Evolutionary conservation across 2,797 vertebrate species (phyloP).

Genomic region (Serranus cabrilla): DNA sequence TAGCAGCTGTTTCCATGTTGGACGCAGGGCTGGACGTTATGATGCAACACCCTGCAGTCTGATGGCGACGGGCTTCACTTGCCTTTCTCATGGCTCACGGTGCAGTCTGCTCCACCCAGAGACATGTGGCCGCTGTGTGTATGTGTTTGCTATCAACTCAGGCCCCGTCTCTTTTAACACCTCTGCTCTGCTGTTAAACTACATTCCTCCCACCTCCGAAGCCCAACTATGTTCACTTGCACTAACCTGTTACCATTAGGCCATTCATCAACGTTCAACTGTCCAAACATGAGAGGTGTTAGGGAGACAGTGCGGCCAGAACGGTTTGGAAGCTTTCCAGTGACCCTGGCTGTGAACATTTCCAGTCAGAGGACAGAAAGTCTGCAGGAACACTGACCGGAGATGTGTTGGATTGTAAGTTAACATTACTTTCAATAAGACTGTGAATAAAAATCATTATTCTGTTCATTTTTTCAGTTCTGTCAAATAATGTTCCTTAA

Average conservation of each 20-base stretch:
- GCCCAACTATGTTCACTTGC: conserved; percentile 81
- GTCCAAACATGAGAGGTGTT: conserved; percentile 84
- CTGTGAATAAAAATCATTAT: neutral
- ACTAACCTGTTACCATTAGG: conserved; percentile 76
- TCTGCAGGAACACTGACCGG: conserved; percentile 11
- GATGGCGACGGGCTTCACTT: conserved; percentile 15
- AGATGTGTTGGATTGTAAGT: conserved; percentile 11
- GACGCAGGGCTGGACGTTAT: neutral
- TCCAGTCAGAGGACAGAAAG: conserved; percentile 34
- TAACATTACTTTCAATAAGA: neutral
- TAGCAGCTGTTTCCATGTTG: too few relatives aligned
- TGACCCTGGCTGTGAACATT: conserved; percentile 37
- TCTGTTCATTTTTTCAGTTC: too few relatives aligned
- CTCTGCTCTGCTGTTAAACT: conserved; percentile 79
- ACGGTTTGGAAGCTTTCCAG: conserved; percentile 60
- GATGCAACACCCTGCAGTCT: neutral
- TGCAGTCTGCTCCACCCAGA: conserved; percentile 35
- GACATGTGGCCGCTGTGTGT: conserved; percentile 35
- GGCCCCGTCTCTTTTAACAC: conserved; percentile 64
- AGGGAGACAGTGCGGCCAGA: conserved; percentile 71
- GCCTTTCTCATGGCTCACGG: conserved; percentile 48
- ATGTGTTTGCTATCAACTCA: conserved; percentile 55
- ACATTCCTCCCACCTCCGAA: conserved; percentile 82
- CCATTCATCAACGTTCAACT: conserved; percentile 80
- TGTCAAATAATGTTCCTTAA: too few relatives aligned